Conservation (phyloP, 92 coral and sea anemone species). For the Porites divaricata region DNA sequence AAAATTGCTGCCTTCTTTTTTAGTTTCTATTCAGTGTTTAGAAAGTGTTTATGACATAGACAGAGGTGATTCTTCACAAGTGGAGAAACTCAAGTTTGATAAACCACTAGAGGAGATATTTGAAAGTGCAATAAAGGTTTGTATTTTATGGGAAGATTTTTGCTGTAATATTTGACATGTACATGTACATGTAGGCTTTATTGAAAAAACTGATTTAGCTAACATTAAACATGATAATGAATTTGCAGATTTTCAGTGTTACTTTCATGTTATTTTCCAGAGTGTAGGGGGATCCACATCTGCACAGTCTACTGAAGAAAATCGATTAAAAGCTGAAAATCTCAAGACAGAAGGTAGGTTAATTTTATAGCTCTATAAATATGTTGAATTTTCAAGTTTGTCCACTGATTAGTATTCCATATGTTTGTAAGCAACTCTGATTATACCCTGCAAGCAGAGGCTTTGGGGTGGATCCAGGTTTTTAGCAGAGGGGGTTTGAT, state of each 20-base stretch:
- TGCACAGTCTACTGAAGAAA: conserved; percentile 79
- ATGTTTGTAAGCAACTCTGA: too few relatives aligned
- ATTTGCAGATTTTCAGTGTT: too few relatives aligned
- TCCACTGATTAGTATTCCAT: too few relatives aligned
- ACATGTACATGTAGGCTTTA: neutral
- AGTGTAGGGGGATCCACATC: conserved; percentile 71
- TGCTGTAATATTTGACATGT: neutral
- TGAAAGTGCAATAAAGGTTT: conserved; percentile 67
- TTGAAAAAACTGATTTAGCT: too few relatives aligned
- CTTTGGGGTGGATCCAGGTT: too few relatives aligned
- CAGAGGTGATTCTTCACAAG: conserved; percentile 61
- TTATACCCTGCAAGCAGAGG: too few relatives aligned
- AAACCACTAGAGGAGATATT: conserved; percentile 90
- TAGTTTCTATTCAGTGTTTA: conserved; percentile 95
- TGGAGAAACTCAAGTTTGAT: conserved; percentile 64
- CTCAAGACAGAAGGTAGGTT: conserved; percentile 74
- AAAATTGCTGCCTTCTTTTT: neutral
- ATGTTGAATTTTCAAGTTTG: too few relatives aligned
- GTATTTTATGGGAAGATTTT: neutral
- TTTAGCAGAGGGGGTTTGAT: too few relatives aligned
- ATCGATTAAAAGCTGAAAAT: conserved; percentile 75
- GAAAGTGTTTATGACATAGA: conserved; percentile 90
- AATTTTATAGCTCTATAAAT: too few relatives aligned
- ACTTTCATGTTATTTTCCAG: conserved; percentile 17
- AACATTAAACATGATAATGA: too few relatives aligned